Evolutionary conservation across 2,113 vertebrate genomes (phyloP).

Genomic region (Cryptotis parvus): DNA sequence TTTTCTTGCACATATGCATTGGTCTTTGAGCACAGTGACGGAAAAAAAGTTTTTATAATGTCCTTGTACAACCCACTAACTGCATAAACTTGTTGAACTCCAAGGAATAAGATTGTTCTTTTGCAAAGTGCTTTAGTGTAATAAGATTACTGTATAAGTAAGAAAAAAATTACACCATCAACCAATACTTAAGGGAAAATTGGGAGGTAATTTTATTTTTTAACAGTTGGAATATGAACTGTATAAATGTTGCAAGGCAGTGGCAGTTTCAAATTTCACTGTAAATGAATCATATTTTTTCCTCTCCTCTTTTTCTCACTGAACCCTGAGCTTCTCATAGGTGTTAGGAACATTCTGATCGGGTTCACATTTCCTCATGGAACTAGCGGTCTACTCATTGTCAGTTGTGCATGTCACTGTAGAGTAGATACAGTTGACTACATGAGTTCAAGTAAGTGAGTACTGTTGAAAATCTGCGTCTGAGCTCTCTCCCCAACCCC

Average conservation of each 20-base stretch:
- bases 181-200: neutral
- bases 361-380: neutral
- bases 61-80: neutral
- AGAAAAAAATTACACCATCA: neutral
- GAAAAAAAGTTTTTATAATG: neutral
- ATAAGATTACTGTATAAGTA: neutral
- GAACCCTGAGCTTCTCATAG: neutral
- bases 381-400: neutral
- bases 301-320: neutral
- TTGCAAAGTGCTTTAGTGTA: neutral
- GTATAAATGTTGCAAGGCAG: conserved; percentile 32
- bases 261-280: neutral
- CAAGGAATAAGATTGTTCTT: neutral
- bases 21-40: neutral
- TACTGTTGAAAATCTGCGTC: neutral
- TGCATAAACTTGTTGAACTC: neutral
- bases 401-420: neutral
- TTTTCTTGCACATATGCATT: neutral
- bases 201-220: conserved; percentile 15
- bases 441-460: neutral
- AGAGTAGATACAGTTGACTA: neutral
- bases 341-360: neutral
- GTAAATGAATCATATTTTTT: neutral
- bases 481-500: neutral
- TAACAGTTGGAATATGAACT: neutral